These are phyloP conservation scores for Galerucella nymphaeae DNA, from an alignment of 2,888 invertebrate species.

Conservation along the genomic window DNA sequence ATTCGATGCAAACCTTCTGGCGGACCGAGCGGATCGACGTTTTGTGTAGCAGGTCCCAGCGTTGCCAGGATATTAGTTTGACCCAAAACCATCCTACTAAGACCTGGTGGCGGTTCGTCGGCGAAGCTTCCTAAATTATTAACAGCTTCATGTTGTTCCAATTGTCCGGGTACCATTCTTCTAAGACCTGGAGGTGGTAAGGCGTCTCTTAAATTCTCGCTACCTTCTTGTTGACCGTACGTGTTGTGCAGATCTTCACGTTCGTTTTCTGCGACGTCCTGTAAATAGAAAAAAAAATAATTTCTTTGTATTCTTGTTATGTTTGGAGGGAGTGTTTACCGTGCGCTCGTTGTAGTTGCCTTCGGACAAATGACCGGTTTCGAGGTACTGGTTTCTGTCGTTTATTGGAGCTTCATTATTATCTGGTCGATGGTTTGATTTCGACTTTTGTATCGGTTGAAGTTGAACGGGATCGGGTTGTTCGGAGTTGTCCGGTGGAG, in stretches of 20 bases:
- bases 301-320: background rate
- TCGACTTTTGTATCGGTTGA: slow-evolving; percentile 33
- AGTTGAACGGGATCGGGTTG: slow-evolving; percentile 66
- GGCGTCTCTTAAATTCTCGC: slow-evolving; percentile 59
- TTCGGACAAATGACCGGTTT: slow-evolving; percentile 79
- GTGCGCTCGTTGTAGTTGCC: slow-evolving; percentile 56
- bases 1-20: slow-evolving; percentile 71
- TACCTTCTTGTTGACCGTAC: slow-evolving; percentile 24
- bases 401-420: slow-evolving; percentile 75
- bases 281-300: slow-evolving; percentile 12
- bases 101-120: slow-evolving; percentile 72
- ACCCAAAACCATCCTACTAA: slow-evolving; percentile 75
- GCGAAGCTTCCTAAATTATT: slow-evolving; percentile 45
- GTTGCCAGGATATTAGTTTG: slow-evolving; percentile 54
- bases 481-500: slow-evolving; percentile 77
- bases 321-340: slow-evolving; percentile 21
- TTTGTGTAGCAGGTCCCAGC: slow-evolving; percentile 56
- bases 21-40: slow-evolving; percentile 60
- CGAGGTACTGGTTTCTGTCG: slow-evolving; percentile 81
- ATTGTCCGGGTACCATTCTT: slow-evolving; percentile 75
- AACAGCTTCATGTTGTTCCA: slow-evolving; percentile 63
- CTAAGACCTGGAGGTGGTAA: slow-evolving; percentile 74
- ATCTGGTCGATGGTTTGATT: slow-evolving; percentile 63
- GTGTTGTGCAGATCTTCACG: slow-evolving; percentile 27
- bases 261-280: slow-evolving; percentile 36